Evolutionary conservation across 2,797 vertebrate genomes (phyloP).

Genomic region (Periophthalmus magnuspinnatus): DNA sequence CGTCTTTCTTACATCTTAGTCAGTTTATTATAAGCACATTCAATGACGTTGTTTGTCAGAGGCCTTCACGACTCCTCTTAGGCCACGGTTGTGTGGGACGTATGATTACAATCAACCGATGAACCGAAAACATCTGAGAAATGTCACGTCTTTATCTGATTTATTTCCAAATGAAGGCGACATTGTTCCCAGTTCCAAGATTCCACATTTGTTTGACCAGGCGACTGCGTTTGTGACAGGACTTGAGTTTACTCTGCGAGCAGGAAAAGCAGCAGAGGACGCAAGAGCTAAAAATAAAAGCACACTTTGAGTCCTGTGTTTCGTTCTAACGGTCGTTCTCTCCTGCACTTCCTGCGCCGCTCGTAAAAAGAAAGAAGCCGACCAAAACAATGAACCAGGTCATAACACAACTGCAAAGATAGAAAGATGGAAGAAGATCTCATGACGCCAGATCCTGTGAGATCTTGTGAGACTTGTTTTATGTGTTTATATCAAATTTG

Average conservation of each 20-base stretch:
- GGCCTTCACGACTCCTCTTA: not conserved
- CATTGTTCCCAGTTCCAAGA: not conserved
- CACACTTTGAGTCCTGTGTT: not conserved
- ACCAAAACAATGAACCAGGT: not conserved
- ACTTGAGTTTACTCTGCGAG: not conserved
- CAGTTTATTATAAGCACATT: too few relatives aligned
- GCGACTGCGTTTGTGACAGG: not conserved
- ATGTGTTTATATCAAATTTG: too few relatives aligned
- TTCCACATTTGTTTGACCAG: not conserved
- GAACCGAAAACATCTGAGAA: not conserved
- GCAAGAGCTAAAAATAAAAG: not conserved
- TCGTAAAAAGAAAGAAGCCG: not conserved
- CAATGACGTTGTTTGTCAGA: too few relatives aligned
- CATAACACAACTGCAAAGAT: not conserved
- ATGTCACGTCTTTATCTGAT: not conserved
- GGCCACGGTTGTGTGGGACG: not conserved
- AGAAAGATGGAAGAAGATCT: too few relatives aligned
- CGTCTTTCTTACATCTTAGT: too few relatives aligned
- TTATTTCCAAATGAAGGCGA: not conserved
- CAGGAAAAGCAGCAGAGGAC: not conserved
- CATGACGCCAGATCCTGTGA: too few relatives aligned
- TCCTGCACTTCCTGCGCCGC: not conserved
- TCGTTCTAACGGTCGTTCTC: not conserved
- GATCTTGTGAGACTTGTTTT: too few relatives aligned
- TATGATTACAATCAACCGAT: too few relatives aligned